Percentiles rank a stretch among this genome's conserved stretches.
These are phyloP conservation scores for Bufo bufo DNA, from an alignment of 2,113 vertebrate species.

Conservation along the genomic window DNA sequence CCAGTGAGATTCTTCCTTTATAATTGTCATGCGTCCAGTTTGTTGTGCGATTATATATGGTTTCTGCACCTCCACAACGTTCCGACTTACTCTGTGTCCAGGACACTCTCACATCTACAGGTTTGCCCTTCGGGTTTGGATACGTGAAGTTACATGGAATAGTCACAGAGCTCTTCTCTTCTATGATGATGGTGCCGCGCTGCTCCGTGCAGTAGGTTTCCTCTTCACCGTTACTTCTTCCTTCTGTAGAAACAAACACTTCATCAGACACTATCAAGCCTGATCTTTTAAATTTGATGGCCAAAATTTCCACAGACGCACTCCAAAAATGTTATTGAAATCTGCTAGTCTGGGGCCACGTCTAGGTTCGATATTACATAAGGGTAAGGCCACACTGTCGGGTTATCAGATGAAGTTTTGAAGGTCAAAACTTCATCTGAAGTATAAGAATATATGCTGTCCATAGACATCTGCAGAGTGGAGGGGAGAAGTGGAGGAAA, in stretches of 20 bases:
- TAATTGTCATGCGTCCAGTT: neutral
- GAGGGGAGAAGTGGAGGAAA: too few species aligned
- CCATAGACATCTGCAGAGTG: too few species aligned
- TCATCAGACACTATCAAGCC: too few species aligned
- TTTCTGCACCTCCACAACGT: neutral
- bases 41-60: slow-evolving; percentile 35
- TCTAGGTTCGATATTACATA: too few species aligned
- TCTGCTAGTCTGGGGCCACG: too few species aligned
- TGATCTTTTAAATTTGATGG: too few species aligned
- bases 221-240: neutral
- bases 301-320: too few species aligned
- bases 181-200: neutral
- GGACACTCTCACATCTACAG: neutral
- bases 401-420: too few species aligned
- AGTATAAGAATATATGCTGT: too few species aligned
- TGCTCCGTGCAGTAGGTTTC: slow-evolving; percentile 3
- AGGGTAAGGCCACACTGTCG: too few species aligned
- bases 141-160: slow-evolving; percentile 49
- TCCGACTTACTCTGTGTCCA: slow-evolving; percentile 1
- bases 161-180: neutral
- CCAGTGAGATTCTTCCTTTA: slow-evolving; percentile 37
- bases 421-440: too few species aligned
- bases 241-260: neutral
- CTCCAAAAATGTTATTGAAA: too few species aligned
- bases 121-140: neutral